Percentiles rank a stretch among this genome's conserved stretches.
These are phyloP conservation scores for Nomada ferruginata DNA, from an alignment of 2,888 invertebrate genomes.

Conservation along the genomic window DNA sequence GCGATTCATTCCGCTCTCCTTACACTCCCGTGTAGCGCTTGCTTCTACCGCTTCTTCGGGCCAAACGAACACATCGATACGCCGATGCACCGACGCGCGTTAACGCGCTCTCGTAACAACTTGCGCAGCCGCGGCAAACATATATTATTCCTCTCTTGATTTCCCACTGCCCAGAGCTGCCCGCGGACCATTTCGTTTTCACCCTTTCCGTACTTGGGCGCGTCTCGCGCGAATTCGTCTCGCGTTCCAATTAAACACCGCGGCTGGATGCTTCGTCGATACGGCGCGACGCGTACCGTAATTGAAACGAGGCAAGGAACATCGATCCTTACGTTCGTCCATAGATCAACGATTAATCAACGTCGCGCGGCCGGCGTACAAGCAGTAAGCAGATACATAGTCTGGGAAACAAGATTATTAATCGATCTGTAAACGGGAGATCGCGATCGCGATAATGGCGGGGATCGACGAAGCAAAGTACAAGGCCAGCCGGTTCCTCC, in stretches of 20 bases:
- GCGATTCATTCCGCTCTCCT: slow-evolving; percentile 73
- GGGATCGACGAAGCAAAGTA: slow-evolving; percentile 50
- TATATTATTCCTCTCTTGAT: neutral
- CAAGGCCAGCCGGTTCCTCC: slow-evolving; percentile 62
- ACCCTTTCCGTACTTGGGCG: neutral
- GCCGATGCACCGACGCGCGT: slow-evolving; percentile 3
- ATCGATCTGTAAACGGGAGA: slow-evolving; percentile 55
- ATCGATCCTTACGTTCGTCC: slow-evolving; percentile 5
- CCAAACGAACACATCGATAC: slow-evolving; percentile 21
- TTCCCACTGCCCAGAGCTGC: neutral
- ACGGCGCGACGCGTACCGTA: neutral
- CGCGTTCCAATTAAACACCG: slow-evolving; percentile 5
- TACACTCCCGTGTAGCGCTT: slow-evolving; percentile 34
- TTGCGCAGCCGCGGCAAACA: too few relatives aligned
- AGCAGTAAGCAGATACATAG: slow-evolving; percentile 44
- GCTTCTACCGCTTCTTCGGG: slow-evolving; percentile 34
- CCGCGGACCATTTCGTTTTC: neutral
- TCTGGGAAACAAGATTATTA: slow-evolving; percentile 55
- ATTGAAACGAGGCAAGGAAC: slow-evolving; percentile 20
- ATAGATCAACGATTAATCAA: slow-evolving; percentile 59
- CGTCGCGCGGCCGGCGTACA: slow-evolving; percentile 36
- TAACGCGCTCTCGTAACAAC: neutral
- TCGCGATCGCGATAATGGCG: slow-evolving; percentile 55
- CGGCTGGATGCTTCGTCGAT: slow-evolving; percentile 2
- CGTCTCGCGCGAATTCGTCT: neutral